Evolutionary conservation across 2,797 vertebrate species (phyloP).

Genomic region (Anableps anableps): DNA sequence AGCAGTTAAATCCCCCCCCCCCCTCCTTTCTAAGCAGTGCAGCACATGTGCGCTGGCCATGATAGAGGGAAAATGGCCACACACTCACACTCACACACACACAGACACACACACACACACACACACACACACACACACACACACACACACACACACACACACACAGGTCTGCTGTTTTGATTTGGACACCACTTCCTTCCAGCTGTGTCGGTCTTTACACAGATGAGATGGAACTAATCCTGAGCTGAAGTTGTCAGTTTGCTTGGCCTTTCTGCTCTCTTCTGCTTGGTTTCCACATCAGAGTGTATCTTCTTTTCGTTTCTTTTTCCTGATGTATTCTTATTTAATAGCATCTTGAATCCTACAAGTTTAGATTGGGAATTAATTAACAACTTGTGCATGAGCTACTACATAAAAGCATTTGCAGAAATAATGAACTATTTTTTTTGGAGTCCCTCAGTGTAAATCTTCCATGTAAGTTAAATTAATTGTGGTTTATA

Average conservation of each 20-base stretch:
- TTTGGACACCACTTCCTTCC: constrained; percentile 61
- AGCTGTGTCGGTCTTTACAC: constrained; percentile 39
- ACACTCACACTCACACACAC: constrained; percentile 33
- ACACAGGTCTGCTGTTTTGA: constrained; percentile 57
- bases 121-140: constrained; percentile 20
- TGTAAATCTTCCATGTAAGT: neutral
- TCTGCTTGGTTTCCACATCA: constrained; percentile 9
- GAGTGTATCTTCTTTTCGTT: constrained; percentile 5
- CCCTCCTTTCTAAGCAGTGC: constrained; percentile 44
- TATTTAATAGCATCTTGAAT: neutral
- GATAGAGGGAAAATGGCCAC: constrained; percentile 69
- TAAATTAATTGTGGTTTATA: neutral
- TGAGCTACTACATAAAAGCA: neutral
- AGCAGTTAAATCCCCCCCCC: constrained; percentile 67
- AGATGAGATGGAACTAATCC: constrained; percentile 52
- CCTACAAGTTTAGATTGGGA: neutral
- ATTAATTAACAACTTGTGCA: constrained; percentile 16
- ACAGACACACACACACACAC: neutral
- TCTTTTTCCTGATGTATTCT: neutral
- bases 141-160: neutral
- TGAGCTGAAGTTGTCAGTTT: constrained; percentile 34
- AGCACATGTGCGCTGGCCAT: constrained; percentile 37
- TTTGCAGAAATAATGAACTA: neutral
- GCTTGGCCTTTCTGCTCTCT: constrained; percentile 17
- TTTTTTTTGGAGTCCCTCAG: neutral